Conservation (phyloP, 2,888 invertebrate genomes). For the Sicus ferrugineus region DNA sequence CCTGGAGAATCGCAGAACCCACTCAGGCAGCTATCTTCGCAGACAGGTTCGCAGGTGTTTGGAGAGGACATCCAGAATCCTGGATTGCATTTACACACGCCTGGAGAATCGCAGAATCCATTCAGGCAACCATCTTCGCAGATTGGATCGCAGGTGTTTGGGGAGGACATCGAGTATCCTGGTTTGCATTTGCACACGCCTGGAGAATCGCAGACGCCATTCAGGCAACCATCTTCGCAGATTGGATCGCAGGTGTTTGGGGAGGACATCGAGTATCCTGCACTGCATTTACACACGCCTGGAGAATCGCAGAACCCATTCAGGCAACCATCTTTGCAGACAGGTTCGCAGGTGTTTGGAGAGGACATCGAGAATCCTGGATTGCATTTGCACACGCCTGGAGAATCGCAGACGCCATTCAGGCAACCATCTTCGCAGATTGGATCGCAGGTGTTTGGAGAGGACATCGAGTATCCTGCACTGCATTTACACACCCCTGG, state of each 20-base stretch:
- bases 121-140: conserved; percentile 39
- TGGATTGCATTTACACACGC: conserved; percentile 73
- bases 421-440: conserved; percentile 49
- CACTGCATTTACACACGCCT: conserved; percentile 67
- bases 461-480: conserved; percentile 17
- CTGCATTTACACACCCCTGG: conserved; percentile 49
- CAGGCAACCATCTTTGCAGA: conserved; percentile 67
- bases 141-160: conserved; percentile 37
- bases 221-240: conserved; percentile 40
- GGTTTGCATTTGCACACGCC: conserved; percentile 67
- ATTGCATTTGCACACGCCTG: conserved; percentile 48
- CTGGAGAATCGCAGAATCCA: conserved; percentile 69
- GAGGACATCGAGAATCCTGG: conserved; percentile 22
- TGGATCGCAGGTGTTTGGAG: conserved; percentile 2
- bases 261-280: conserved; percentile 5
- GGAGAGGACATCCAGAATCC: conserved; percentile 65
- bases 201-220: conserved; percentile 71
- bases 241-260: conserved; percentile 37
- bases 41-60: conserved; percentile 40
- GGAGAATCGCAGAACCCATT: conserved; percentile 75
- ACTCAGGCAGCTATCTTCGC: conserved; percentile 44
- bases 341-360: conserved; percentile 15
- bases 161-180: conserved; percentile 11
- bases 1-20: conserved; percentile 54
- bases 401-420: conserved; percentile 56